phyloP scores from a whole-genome alignment of 2,888 invertebrate genomes.

The Drosophila formosana region DNA sequence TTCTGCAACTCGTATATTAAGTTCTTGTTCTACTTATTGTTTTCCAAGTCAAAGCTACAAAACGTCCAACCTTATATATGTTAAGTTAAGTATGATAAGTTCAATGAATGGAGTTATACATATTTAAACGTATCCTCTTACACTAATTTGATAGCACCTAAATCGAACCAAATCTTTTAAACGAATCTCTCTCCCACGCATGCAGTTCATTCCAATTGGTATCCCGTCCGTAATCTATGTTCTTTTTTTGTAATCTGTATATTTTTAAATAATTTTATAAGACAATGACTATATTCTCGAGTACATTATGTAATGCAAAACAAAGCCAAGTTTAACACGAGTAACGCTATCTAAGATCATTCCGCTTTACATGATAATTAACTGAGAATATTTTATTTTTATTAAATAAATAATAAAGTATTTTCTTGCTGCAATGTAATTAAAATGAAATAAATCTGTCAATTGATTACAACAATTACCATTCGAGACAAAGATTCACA shows the following conservation, averaged over 20 bases:
- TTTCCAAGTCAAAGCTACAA: conserved; percentile 37
- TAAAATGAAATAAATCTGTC: conserved; percentile 36
- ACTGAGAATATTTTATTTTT: conserved; percentile 79
- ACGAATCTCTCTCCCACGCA: conserved; percentile 3
- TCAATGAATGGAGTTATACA: conserved; percentile 11
- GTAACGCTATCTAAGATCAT: conserved; percentile 25
- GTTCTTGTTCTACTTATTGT: conserved; percentile 16
- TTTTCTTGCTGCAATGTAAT: conserved; percentile 66
- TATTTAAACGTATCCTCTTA: conserved; percentile 4
- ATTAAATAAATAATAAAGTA: conserved; percentile 81
- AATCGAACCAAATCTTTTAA: conserved; percentile 2
- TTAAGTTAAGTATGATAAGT: conserved; percentile 76
- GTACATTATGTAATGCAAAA: conserved; percentile 37
- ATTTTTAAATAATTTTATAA: conserved; percentile 52
- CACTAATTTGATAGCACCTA: conserved; percentile 29
- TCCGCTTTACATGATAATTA: conserved; percentile 40
- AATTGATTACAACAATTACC: conserved; percentile 33
- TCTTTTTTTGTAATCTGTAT: conserved; percentile 43
- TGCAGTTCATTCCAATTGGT: conserved; percentile 19
- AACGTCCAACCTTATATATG: conserved; percentile 71
- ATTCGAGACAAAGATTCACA: conserved; percentile 38
- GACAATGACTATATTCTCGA: conserved; percentile 38
- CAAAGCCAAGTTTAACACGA: conserved; percentile 15
- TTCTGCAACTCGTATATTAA: conserved; percentile 19
- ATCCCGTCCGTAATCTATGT: conserved; percentile 45